Evolutionary conservation across 2,113 vertebrate species (phyloP).

Genomic region (Dicentrarchus labrax): DNA sequence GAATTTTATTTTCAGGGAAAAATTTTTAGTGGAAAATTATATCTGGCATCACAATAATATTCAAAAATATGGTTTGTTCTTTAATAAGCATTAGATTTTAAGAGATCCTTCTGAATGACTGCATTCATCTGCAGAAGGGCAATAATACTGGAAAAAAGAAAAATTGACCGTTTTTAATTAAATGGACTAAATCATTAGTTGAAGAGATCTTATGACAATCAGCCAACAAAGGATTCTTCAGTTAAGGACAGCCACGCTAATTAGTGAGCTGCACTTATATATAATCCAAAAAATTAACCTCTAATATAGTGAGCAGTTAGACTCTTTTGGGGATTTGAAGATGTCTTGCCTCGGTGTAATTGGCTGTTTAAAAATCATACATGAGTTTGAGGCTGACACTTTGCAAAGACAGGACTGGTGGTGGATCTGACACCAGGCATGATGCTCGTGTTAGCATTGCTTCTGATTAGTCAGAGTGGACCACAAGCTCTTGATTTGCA

Average conservation of each 20-base stretch:
- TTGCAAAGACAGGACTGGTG: not conserved
- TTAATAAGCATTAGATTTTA: conserved; percentile 4
- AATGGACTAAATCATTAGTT: conserved; percentile 44
- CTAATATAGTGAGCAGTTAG: not conserved
- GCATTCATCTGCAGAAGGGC: not conserved
- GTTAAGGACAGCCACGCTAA: not conserved
- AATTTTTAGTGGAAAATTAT: not conserved
- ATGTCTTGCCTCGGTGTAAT: not conserved
- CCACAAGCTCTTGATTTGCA: not conserved
- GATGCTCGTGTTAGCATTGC: not conserved
- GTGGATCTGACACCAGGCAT: conserved; percentile 23
- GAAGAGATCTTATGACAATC: conserved; percentile 21
- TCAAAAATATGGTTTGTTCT: not conserved
- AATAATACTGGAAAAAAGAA: not conserved
- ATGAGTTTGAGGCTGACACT: not conserved
- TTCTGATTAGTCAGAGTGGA: conserved; percentile 25
- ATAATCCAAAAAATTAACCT: not conserved
- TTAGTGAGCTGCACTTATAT: conserved; percentile 18
- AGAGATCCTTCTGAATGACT: not conserved
- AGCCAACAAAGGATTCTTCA: conserved; percentile 20
- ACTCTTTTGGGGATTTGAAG: not conserved
- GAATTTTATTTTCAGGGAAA: not conserved
- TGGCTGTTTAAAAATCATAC: not conserved
- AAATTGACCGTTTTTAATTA: conserved; percentile 28
- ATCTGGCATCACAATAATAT: not conserved